These are phyloP conservation scores for Emydocephalus ijimae DNA, from an alignment of 2,113 vertebrate genomes.

Conservation along the genomic window DNA sequence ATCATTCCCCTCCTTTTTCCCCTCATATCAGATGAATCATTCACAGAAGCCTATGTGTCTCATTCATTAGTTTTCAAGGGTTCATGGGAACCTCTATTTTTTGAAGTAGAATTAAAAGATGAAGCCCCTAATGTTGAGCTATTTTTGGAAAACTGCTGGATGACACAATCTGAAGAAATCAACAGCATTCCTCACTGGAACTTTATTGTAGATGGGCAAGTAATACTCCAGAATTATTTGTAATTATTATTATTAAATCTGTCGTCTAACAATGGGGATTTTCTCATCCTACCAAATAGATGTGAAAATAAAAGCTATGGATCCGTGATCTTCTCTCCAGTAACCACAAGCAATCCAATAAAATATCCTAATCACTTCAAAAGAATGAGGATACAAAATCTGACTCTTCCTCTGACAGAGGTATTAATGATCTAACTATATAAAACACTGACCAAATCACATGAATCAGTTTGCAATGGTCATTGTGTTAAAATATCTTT, in stretches of 20 bases:
- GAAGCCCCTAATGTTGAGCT: not conserved
- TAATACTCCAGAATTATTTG: not conserved
- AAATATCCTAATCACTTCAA: conserved; percentile 47
- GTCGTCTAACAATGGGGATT: not conserved
- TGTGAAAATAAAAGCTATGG: conserved; percentile 33
- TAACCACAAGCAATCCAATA: conserved; percentile 32
- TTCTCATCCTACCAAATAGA: conserved; percentile 39
- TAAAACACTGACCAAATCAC: not conserved
- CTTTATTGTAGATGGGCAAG: conserved; percentile 47
- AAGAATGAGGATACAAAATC: conserved; percentile 41
- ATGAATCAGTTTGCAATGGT: not conserved
- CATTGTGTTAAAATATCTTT: not conserved
- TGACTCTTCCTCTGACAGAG: conserved; percentile 2
- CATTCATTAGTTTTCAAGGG: not conserved
- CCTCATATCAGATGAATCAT: conserved; percentile 37
- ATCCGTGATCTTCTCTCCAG: conserved; percentile 25
- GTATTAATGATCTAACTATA: conserved; percentile 7
- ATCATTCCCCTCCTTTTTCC: not conserved
- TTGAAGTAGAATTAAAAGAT: conserved; percentile 47
- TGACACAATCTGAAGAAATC: conserved; percentile 32
- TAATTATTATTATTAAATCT: not conserved
- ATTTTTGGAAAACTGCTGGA: conserved; percentile 50
- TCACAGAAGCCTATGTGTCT: conserved; percentile 29
- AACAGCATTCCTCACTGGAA: conserved; percentile 38
- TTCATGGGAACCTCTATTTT: conserved; percentile 19